Evolutionary conservation across 2,888 invertebrate species (phyloP).

Genomic region (Cylindroiulus punctatus): DNA sequence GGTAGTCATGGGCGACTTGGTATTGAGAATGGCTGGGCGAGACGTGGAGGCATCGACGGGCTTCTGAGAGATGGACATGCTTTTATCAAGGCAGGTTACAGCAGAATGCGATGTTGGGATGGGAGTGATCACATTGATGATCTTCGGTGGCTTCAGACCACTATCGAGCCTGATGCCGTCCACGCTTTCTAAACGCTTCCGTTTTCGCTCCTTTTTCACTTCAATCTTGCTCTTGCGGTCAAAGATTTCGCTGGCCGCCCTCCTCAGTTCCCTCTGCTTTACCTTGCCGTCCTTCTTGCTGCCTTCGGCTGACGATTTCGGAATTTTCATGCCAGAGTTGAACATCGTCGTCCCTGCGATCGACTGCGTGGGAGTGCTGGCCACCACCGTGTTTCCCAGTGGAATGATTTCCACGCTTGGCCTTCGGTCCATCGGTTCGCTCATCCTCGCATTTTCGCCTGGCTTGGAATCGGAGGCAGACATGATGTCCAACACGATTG

Average conservation of each 20-base stretch:
- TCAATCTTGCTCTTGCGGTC: constrained; percentile 60
- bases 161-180: constrained; percentile 57
- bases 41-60: constrained; percentile 56
- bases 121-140: constrained; percentile 57
- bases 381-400: constrained; percentile 61
- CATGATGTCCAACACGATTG: constrained; percentile 57
- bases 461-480: constrained; percentile 54
- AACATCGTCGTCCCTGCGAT: constrained; percentile 52
- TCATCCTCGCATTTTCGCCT: constrained; percentile 31
- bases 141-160: constrained; percentile 57
- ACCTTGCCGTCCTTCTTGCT: constrained; percentile 60
- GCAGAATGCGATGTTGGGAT: constrained; percentile 48
- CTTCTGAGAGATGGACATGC: constrained; percentile 57
- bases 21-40: constrained; percentile 55
- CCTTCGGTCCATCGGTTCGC: constrained; percentile 70
- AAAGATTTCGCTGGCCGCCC: constrained; percentile 57
- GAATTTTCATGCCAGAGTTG: constrained; percentile 60
- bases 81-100: constrained; percentile 38
- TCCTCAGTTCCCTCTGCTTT: constrained; percentile 59
- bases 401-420: constrained; percentile 89
- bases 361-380: not conserved
- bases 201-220: constrained; percentile 61
- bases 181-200: constrained; percentile 61
- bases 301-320: constrained; percentile 59
- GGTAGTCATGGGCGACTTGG: constrained; percentile 55